Conservation (phyloP, 2,797 vertebrate genomes). For the Podargus strigoides region DNA sequence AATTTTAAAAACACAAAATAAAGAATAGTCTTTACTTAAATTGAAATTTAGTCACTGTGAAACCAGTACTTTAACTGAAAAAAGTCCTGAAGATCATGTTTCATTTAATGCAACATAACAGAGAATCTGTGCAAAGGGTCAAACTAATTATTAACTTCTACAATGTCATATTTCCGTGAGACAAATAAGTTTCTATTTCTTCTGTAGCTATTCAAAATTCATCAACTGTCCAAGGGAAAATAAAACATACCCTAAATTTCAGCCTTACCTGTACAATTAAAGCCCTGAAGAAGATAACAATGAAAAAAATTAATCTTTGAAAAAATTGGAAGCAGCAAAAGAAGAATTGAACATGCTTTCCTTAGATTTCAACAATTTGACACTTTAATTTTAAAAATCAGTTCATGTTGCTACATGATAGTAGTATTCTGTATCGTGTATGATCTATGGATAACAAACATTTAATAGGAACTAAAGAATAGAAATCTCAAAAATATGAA, state of each 20-base stretch:
- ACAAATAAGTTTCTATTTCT: not conserved
- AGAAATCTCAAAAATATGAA: not conserved
- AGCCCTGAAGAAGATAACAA: not conserved
- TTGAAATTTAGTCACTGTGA: not conserved
- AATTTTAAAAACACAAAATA: not conserved
- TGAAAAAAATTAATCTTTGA: not conserved
- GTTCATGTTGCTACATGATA: not conserved
- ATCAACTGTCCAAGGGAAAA: not conserved
- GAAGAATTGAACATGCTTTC: not conserved
- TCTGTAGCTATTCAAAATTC: not conserved
- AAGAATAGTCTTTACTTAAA: not conserved
- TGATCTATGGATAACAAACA: not conserved
- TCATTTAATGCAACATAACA: not conserved
- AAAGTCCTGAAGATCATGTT: not conserved
- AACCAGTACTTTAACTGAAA: not conserved
- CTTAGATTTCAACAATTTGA: not conserved
- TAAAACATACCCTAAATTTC: not conserved
- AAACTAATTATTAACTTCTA: conserved; percentile 49
- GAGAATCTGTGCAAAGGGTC: not conserved
- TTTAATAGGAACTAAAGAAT: not conserved
- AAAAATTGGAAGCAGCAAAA: not conserved
- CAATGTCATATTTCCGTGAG: not conserved
- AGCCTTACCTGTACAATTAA: not conserved
- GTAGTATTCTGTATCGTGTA: not conserved
- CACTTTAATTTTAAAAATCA: not conserved